Evolutionary conservation across 2,113 vertebrate genomes (phyloP).

Genomic region (Myotis brandtii): DNA sequence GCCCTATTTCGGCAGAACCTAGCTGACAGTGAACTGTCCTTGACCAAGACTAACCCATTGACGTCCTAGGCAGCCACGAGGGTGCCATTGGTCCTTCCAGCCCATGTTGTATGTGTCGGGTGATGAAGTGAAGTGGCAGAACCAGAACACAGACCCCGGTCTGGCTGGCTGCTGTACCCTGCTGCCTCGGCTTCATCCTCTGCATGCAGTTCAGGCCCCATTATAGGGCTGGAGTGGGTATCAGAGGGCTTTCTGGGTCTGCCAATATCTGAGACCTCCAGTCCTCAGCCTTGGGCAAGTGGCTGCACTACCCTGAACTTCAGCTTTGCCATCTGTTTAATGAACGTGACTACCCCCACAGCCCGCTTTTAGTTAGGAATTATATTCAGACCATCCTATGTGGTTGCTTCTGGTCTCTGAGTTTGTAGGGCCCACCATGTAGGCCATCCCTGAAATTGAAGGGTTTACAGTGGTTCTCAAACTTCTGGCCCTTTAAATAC

Average conservation of each 20-base stretch:
- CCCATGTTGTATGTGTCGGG: accelerated
- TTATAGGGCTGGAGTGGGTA: neutral
- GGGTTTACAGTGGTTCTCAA: too few relatives aligned
- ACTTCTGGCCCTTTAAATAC: too few relatives aligned
- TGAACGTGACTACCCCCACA: neutral
- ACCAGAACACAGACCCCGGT: neutral
- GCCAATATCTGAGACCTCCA: neutral
- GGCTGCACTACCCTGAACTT: neutral
- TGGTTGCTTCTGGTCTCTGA: neutral
- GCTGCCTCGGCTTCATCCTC: neutral
- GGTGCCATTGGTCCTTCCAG: neutral
- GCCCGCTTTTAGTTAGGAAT: neutral
- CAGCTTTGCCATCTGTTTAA: neutral
- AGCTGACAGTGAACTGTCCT: neutral
- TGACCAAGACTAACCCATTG: neutral
- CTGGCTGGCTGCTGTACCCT: neutral
- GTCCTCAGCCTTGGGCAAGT: neutral
- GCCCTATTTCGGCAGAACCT: neutral
- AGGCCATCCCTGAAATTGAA: neutral
- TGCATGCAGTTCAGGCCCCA: neutral
- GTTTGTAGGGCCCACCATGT: neutral
- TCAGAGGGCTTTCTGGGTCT: neutral
- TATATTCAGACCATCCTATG: neutral
- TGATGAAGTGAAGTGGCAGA: neutral
- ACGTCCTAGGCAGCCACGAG: neutral